A percentile compares a stretch with the other conserved stretches of the same genome.
phyloP scores from a whole-genome alignment of 1,140 invertebrate species.

The Marisa cornuarietis region DNA sequence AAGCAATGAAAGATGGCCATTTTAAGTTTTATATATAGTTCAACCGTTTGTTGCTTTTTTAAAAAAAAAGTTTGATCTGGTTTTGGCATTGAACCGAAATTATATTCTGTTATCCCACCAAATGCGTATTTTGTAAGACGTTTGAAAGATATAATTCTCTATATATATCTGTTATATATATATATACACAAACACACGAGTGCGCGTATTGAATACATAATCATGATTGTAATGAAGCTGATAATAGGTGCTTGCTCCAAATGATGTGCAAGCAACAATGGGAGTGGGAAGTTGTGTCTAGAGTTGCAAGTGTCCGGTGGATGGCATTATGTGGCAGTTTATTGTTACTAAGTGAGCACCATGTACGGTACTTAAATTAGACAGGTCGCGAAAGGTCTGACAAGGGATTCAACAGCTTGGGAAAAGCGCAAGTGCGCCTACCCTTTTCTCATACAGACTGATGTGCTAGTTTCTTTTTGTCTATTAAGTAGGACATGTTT shows the following conservation, averaged over 20 bases:
- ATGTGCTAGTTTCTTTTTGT: neutral
- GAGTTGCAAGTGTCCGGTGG: conserved; percentile 4
- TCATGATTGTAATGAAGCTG: conserved; percentile 3
- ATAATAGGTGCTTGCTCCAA: too few relatives aligned
- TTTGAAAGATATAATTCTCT: too few relatives aligned
- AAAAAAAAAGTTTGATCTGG: neutral
- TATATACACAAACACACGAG: neutral
- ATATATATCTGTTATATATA: too few relatives aligned
- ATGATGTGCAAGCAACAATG: neutral
- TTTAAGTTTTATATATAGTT: neutral
- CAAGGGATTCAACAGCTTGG: neutral
- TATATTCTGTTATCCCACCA: neutral
- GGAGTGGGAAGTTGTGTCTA: conserved; percentile 17
- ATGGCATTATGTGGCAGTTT: neutral
- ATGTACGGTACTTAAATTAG: too few relatives aligned
- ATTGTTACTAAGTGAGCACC: neutral
- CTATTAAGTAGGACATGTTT: neutral
- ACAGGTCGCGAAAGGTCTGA: neutral
- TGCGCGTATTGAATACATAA: conserved; percentile 23
- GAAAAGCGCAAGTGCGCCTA: neutral
- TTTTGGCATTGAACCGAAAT: neutral
- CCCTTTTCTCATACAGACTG: neutral
- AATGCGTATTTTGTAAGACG: neutral
- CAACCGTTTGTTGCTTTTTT: neutral
- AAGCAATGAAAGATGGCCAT: too few relatives aligned